phyloP scores from a whole-genome alignment of 37 sponge, comb jelly and placozoan genomes.

The Crambe crambe region DNA sequence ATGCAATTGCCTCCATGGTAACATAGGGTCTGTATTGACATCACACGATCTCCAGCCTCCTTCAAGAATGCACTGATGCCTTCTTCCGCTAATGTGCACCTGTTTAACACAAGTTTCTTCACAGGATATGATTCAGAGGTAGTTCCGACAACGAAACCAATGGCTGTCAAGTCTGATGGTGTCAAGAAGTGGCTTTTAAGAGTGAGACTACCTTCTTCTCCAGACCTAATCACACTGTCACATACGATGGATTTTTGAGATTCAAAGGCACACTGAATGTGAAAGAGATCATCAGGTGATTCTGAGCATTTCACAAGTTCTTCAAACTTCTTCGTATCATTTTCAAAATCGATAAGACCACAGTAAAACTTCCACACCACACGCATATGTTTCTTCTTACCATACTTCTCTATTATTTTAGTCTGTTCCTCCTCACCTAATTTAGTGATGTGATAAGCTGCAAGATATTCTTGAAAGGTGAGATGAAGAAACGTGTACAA shows the following conservation, averaged over 20 bases:
- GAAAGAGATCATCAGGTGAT: not conserved
- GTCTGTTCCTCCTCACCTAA: not conserved
- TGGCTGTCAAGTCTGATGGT: slow-evolving; percentile 20
- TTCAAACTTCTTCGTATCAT: not conserved
- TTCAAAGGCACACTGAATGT: not conserved
- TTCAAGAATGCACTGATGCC: not conserved
- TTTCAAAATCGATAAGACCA: slow-evolving; percentile 6
- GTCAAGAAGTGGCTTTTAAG: slow-evolving; percentile 7
- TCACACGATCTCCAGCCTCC: not conserved
- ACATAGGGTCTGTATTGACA: not conserved
- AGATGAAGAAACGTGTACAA: slow-evolving; percentile 28
- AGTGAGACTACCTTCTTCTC: not conserved
- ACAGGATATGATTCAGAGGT: not conserved
- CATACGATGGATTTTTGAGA: not conserved
- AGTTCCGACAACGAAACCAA: slow-evolving; percentile 26
- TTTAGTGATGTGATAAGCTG: slow-evolving; percentile 16
- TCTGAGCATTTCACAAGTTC: not conserved
- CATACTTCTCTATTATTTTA: not conserved
- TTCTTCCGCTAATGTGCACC: not conserved
- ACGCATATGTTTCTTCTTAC: not conserved
- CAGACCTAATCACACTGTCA: not conserved
- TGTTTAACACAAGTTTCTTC: not conserved
- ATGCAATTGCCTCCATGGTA: not conserved
- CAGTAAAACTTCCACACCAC: slow-evolving; percentile 34
- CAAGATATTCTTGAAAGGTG: slow-evolving; percentile 27